These are phyloP conservation scores for Aplocera efformata DNA, from an alignment of 2,888 invertebrate species.

Conservation along the genomic window DNA sequence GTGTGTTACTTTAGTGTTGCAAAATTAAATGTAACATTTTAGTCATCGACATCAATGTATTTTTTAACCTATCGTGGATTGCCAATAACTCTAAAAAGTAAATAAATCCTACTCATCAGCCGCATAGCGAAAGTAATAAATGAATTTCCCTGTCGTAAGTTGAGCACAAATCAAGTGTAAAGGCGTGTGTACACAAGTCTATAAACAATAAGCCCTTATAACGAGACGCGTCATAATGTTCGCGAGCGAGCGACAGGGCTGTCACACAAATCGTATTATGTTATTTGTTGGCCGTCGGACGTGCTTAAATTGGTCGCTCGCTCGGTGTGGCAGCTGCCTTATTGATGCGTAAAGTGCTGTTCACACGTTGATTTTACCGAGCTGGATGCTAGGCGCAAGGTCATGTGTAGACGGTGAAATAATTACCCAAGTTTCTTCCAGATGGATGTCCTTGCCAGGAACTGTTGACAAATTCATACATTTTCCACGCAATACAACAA, in stretches of 20 bases:
- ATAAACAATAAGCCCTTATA: slow-evolving; percentile 66
- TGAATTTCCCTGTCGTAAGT: slow-evolving; percentile 16
- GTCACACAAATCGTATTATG: slow-evolving; percentile 66
- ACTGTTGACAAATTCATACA: too few relatives aligned
- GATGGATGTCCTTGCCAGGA: too few relatives aligned
- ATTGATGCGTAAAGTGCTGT: slow-evolving; percentile 19
- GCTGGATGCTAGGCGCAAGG: too few relatives aligned
- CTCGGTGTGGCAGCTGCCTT: slow-evolving; percentile 30
- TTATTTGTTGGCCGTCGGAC: slow-evolving; percentile 52
- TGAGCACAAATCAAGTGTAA: slow-evolving; percentile 26
- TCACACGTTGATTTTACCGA: not conserved
- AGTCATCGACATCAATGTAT: too few relatives aligned
- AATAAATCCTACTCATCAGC: not conserved
- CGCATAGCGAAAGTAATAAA: slow-evolving; percentile 8
- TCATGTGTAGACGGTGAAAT: too few relatives aligned
- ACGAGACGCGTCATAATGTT: slow-evolving; percentile 68
- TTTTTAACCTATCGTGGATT: too few relatives aligned
- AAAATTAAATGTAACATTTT: too few relatives aligned
- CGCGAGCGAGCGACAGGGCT: slow-evolving; percentile 44
- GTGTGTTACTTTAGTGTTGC: too few relatives aligned
- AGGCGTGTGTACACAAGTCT: slow-evolving; percentile 34
- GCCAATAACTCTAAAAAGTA: not conserved
- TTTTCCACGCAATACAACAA: too few relatives aligned
- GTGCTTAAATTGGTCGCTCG: slow-evolving; percentile 37
- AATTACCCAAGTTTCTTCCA: too few relatives aligned